Percentiles rank a stretch among this genome's conserved stretches.
phyloP scores from a whole-genome alignment of 2,113 vertebrate species.

The Peromyscus leucopus region DNA sequence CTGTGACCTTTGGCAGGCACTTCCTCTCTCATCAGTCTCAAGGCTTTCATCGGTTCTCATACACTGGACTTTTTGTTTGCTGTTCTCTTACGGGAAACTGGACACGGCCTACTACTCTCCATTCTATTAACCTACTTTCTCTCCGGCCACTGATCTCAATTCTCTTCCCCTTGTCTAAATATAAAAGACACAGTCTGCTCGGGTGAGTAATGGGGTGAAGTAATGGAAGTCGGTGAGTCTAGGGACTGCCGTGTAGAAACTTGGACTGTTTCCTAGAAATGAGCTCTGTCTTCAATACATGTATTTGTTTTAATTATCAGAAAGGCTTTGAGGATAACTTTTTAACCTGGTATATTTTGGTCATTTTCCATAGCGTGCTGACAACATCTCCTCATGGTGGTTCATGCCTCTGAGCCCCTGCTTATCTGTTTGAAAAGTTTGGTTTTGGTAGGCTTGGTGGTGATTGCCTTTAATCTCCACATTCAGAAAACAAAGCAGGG shows the following conservation, averaged over 20 bases:
- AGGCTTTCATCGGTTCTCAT: conserved; percentile 86
- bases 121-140: conserved; percentile 88
- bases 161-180: neutral
- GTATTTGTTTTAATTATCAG: neutral
- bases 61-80: conserved; percentile 86
- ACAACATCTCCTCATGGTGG: neutral
- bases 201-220: neutral
- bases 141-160: conserved; percentile 78
- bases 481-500: neutral
- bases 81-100: conserved; percentile 87
- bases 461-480: neutral
- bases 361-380: neutral
- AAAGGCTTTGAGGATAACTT: neutral
- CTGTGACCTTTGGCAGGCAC: conserved; percentile 83
- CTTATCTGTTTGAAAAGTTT: neutral
- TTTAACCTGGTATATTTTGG: neutral
- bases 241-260: neutral
- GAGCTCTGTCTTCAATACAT: neutral
- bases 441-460: neutral
- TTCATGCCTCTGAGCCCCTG: neutral
- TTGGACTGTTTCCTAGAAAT: neutral
- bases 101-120: conserved; percentile 92
- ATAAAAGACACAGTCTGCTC: neutral
- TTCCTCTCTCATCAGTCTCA: conserved; percentile 89
- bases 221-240: neutral